Evolutionary conservation across 2,888 invertebrate genomes (phyloP).

Genomic region (Parelbella ahira): DNA sequence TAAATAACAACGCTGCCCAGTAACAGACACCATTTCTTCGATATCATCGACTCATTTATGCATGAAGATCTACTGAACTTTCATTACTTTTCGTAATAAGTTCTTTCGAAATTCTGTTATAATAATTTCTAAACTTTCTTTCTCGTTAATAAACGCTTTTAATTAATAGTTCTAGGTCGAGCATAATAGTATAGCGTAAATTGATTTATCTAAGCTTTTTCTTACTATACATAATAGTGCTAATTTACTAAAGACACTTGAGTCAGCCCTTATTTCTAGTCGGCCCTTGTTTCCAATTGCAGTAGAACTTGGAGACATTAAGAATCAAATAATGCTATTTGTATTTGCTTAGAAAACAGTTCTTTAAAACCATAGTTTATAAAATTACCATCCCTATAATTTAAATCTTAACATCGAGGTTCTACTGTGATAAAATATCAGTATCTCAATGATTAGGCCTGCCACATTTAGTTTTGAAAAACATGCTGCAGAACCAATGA

Average conservation of each 20-base stretch:
- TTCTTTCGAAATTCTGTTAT: constrained; percentile 33
- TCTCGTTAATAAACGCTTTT: constrained; percentile 69
- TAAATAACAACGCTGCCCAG: constrained; percentile 49
- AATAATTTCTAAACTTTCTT: constrained; percentile 50
- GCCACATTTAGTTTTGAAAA: constrained; percentile 13
- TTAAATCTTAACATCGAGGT: constrained; percentile 10
- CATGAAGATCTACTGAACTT: constrained; percentile 71
- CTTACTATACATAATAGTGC: constrained; percentile 51
- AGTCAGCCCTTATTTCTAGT: constrained; percentile 37
- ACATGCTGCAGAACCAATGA: constrained; percentile 17
- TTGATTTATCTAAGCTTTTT: constrained; percentile 47
- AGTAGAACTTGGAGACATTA: constrained; percentile 38
- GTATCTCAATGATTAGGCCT: constrained; percentile 11
- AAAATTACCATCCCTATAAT: too few species aligned
- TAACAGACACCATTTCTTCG: constrained; percentile 79
- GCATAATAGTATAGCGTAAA: constrained; percentile 69
- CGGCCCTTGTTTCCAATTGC: constrained; percentile 41
- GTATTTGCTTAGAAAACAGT: too few species aligned
- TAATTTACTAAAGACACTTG: constrained; percentile 41
- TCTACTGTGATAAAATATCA: constrained; percentile 22
- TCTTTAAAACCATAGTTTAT: too few species aligned
- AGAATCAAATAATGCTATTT: too few species aligned
- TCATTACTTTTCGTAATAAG: constrained; percentile 40
- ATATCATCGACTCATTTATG: constrained; percentile 76
- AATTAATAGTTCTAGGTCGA: constrained; percentile 67